phyloP scores from a whole-genome alignment of 1,140 invertebrate genomes.

The Ceratosolen fusciceps region DNA sequence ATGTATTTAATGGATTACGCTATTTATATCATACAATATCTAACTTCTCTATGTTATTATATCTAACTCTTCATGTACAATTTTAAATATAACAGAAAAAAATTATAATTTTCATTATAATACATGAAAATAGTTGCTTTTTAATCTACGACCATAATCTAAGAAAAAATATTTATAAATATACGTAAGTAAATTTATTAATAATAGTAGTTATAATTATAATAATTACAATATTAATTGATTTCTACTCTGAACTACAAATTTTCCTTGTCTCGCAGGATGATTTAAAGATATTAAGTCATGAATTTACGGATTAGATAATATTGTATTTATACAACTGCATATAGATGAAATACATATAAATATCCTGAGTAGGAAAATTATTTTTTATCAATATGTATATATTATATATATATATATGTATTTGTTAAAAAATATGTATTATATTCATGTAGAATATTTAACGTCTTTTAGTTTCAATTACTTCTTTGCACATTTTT shows the following conservation, averaged over 20 bases:
- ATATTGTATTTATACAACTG: too few relatives aligned
- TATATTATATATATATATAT: too few relatives aligned
- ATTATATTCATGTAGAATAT: too few relatives aligned
- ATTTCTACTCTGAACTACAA: conserved; percentile 38
- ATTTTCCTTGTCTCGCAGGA: conserved; percentile 46
- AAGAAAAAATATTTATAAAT: neutral
- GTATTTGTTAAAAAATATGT: too few relatives aligned
- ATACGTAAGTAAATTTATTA: neutral
- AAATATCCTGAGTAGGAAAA: too few relatives aligned
- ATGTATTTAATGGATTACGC: conserved; percentile 27
- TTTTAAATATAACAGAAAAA: neutral
- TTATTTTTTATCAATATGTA: too few relatives aligned
- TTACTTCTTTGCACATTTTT: neutral
- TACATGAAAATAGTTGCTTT: neutral
- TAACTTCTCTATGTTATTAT: conserved; percentile 42
- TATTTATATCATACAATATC: conserved; percentile 22
- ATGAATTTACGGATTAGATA: neutral
- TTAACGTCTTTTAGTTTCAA: too few relatives aligned
- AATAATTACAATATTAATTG: neutral
- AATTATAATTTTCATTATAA: neutral
- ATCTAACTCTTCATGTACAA: conserved; percentile 42
- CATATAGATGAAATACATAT: too few relatives aligned
- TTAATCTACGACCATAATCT: neutral
- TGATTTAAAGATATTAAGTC: conserved; percentile 46
- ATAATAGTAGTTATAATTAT: conserved; percentile 15